These are phyloP conservation scores for Lonchura striata DNA, from an alignment of 2,113 vertebrate genomes.

Conservation along the genomic window DNA sequence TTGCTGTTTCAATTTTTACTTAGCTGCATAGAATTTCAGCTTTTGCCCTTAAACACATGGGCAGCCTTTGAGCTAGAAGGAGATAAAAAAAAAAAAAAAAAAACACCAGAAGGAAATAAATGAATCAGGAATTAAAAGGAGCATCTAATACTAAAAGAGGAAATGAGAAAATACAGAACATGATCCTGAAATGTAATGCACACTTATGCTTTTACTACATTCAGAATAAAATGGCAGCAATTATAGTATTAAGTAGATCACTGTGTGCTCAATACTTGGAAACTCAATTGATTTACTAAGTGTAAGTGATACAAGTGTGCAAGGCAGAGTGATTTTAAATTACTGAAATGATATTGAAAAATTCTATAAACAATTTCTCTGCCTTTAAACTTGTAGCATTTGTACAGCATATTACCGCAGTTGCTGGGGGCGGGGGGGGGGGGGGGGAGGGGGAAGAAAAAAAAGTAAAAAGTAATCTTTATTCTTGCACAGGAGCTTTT, in stretches of 20 bases:
- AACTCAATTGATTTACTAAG: background rate
- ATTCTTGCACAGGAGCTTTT: background rate
- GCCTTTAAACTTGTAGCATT: background rate
- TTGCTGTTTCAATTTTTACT: background rate
- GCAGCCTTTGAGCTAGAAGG: background rate
- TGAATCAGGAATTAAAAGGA: background rate
- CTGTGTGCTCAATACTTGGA: background rate
- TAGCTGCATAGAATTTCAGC: background rate
- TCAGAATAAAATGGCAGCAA: background rate
- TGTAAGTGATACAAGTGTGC: background rate
- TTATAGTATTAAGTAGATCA: background rate
- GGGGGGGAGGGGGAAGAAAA: rapidly evolving
- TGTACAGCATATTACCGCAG: background rate
- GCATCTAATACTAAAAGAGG: background rate
- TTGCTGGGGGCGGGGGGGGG: too few relatives aligned
- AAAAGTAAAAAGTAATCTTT: background rate
- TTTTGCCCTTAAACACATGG: background rate
- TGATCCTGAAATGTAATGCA: background rate
- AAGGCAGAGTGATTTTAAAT: background rate
- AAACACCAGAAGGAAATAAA: background rate
- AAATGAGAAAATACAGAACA: background rate
- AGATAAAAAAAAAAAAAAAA: too few relatives aligned
- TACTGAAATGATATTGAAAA: background rate
- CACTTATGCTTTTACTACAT: background rate
- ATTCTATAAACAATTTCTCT: background rate